phyloP scores from a whole-genome alignment of 2,113 vertebrate species.

The Stegostoma tigrinum region DNA sequence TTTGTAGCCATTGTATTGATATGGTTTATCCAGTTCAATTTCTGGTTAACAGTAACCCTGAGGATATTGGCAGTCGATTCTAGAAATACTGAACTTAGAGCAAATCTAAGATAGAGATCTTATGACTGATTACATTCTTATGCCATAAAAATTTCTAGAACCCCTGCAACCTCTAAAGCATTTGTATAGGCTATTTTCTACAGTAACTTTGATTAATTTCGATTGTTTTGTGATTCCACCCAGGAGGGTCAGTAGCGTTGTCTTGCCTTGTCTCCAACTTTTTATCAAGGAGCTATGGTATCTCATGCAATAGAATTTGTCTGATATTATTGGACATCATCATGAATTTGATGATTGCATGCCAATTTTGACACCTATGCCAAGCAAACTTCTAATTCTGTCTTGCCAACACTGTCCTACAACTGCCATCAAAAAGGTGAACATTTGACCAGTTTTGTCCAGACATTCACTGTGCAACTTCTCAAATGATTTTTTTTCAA shows the following conservation, averaged over 20 bases:
- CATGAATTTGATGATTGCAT: neutral
- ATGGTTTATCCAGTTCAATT: too few relatives aligned
- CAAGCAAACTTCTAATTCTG: neutral
- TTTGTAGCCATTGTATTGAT: too few relatives aligned
- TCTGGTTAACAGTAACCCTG: too few relatives aligned
- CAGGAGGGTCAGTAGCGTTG: neutral
- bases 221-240: neutral
- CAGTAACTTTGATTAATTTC: neutral
- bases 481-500: neutral
- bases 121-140: neutral
- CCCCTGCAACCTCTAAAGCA: neutral
- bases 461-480: neutral
- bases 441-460: neutral
- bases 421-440: neutral
- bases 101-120: neutral
- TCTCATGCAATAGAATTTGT: too few relatives aligned
- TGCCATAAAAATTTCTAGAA: neutral
- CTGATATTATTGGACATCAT: neutral
- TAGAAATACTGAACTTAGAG: neutral
- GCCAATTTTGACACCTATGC: neutral
- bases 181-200: neutral
- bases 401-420: neutral
- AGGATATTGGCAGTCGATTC: neutral
- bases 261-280: too few relatives aligned
- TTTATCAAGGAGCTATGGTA: neutral